A percentile compares a stretch with the other conserved stretches of the same genome.
Conservation (phyloP, 2,888 invertebrate genomes). For the Poecilus cupreus region DNA sequence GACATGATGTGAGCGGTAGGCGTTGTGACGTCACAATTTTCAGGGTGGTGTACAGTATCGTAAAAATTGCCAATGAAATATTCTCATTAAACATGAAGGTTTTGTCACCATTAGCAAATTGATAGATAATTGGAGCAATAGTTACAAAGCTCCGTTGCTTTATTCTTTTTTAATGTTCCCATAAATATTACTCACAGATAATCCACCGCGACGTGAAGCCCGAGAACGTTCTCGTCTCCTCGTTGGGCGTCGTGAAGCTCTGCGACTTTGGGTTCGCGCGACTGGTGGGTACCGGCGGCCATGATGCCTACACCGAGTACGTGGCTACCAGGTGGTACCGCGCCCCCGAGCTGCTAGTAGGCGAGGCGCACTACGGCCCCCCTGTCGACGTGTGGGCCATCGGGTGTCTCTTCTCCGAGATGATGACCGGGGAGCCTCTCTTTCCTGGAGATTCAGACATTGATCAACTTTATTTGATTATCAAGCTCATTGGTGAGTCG, state of each 20-base stretch:
- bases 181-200: slow-evolving; percentile 76
- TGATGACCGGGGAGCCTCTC: slow-evolving; percentile 89
- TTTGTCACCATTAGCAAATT: too few species aligned
- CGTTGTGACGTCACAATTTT: too few species aligned
- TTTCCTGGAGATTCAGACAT: slow-evolving; percentile 94
- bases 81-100: too few species aligned
- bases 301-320: slow-evolving; percentile 91
- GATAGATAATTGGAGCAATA: too few species aligned
- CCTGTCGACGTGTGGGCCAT: slow-evolving; percentile 92
- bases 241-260: slow-evolving; percentile 88
- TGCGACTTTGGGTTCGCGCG: slow-evolving; percentile 94
- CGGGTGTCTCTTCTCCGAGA: slow-evolving; percentile 89
- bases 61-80: too few species aligned
- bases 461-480: slow-evolving; percentile 89
- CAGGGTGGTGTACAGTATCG: too few species aligned
- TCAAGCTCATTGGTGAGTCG: slow-evolving; percentile 82
- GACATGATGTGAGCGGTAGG: too few species aligned
- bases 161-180: too few species aligned
- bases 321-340: slow-evolving; percentile 94
- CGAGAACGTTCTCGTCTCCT: slow-evolving; percentile 90
- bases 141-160: too few species aligned
- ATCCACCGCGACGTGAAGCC: slow-evolving; percentile 94
- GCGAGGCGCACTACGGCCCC: slow-evolving; percentile 83
- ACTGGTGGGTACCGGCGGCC: slow-evolving; percentile 80
- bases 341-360: slow-evolving; percentile 89